These are phyloP conservation scores for Pangasianodon hypophthalmus DNA, from an alignment of 2,113 vertebrate genomes.

Conservation along the genomic window DNA sequence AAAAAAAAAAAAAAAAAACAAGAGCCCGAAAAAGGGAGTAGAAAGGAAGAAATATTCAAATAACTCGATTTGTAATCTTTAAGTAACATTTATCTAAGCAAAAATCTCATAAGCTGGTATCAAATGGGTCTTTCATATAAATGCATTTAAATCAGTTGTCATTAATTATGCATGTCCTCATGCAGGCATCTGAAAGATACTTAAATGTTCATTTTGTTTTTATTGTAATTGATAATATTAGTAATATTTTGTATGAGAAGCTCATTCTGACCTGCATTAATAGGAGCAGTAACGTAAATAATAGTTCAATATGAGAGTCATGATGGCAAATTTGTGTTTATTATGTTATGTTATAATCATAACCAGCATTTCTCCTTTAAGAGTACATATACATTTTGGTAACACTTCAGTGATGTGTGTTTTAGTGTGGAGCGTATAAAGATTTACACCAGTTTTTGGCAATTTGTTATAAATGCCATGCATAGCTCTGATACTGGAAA, in stretches of 20 bases:
- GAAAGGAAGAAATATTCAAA: conserved; percentile 51
- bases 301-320: conserved; percentile 30
- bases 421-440: not conserved
- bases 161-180: not conserved
- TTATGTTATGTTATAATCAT: conserved; percentile 15
- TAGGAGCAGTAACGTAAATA: conserved; percentile 3
- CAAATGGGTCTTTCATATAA: conserved; percentile 4
- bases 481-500: not conserved
- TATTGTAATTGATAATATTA: not conserved
- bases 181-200: not conserved
- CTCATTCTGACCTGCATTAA: not conserved
- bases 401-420: conserved; percentile 23
- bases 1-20: not conserved
- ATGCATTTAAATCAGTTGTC: not conserved
- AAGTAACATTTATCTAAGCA: conserved; percentile 38
- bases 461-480: not conserved
- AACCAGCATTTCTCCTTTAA: conserved; percentile 1
- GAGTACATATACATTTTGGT: conserved; percentile 39
- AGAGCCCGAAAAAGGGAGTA: conserved; percentile 24
- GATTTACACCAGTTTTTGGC: not conserved
- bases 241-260: not conserved
- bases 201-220: not conserved
- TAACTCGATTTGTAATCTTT: conserved; percentile 54
- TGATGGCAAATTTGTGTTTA: conserved; percentile 18
- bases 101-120: conserved; percentile 27